Percentiles rank a stretch among this genome's conserved stretches.
Evolutionary conservation across 2,113 vertebrate species (phyloP).

Genomic region (Chamaea fasciata): DNA sequence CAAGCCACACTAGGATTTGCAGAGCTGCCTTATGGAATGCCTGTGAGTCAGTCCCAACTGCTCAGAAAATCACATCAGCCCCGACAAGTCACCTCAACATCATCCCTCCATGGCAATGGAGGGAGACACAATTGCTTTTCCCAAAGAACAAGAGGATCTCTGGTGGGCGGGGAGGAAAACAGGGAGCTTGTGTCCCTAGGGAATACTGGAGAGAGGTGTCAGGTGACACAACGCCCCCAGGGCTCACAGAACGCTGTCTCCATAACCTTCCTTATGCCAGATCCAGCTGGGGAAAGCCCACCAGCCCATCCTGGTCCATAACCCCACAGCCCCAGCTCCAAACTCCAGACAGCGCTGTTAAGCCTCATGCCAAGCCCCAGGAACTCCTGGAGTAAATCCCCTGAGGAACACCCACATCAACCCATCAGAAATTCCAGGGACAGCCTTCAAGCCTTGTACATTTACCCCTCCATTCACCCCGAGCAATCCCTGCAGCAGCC

Average conservation of each 20-base stretch:
- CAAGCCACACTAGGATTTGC: not conserved
- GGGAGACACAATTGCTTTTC: not conserved
- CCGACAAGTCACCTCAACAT: not conserved
- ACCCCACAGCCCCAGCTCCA: not conserved
- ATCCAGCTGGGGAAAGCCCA: not conserved
- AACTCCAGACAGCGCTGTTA: not conserved
- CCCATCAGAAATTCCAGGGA: not conserved
- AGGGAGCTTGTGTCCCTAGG: not conserved
- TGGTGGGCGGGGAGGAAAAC: not conserved
- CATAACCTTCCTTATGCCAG: not conserved
- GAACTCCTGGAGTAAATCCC: too few relatives aligned
- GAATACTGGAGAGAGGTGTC: not conserved
- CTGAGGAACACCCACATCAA: not conserved
- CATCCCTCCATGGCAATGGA: not conserved
- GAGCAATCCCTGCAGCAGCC: not conserved
- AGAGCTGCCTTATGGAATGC: not conserved
- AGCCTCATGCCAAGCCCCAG: fast-evolving
- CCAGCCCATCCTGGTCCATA: not conserved
- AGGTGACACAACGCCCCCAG: not conserved
- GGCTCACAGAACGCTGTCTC: not conserved
- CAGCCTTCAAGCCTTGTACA: not conserved
- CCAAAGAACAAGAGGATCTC: not conserved
- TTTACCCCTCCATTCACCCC: not conserved
- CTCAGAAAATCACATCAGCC: not conserved
- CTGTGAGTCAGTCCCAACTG: not conserved